Evolutionary conservation across 2,113 vertebrate genomes (phyloP).

Genomic region (Eulacestoma nigropectus): DNA sequence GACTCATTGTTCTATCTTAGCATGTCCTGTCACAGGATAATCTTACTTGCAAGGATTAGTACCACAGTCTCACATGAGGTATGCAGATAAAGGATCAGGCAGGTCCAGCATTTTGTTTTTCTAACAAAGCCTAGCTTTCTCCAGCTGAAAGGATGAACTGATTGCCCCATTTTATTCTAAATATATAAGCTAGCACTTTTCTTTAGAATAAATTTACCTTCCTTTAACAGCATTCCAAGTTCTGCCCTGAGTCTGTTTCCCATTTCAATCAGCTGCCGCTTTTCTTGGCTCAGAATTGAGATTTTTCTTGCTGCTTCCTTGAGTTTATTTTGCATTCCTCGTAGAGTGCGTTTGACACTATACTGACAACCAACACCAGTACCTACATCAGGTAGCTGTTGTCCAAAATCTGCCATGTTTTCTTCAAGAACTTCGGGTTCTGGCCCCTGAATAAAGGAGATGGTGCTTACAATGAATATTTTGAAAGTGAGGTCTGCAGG

Average conservation of each 20-base stretch:
- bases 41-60: neutral
- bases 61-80: neutral
- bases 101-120: neutral
- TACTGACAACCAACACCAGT: neutral
- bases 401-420: constrained; percentile 35
- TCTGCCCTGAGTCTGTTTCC: constrained; percentile 82
- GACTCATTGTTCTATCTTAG: neutral
- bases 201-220: constrained; percentile 59
- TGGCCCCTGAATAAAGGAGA: constrained; percentile 52
- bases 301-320: constrained; percentile 77
- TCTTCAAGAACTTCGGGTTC: constrained; percentile 7
- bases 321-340: constrained; percentile 68
- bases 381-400: neutral
- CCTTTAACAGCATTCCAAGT: constrained; percentile 31
- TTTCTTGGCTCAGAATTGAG: constrained; percentile 76
- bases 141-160: neutral
- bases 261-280: constrained; percentile 83
- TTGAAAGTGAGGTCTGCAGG: neutral
- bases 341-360: neutral
- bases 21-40: neutral
- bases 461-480: neutral
- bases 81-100: neutral
- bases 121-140: neutral
- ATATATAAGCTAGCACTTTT: neutral
- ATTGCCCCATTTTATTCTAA: neutral